Evolutionary conservation across 2,888 invertebrate genomes (phyloP), one percentile per base, ranked within the genome.

Genomic region (Leptothorax acervorum): DNA sequence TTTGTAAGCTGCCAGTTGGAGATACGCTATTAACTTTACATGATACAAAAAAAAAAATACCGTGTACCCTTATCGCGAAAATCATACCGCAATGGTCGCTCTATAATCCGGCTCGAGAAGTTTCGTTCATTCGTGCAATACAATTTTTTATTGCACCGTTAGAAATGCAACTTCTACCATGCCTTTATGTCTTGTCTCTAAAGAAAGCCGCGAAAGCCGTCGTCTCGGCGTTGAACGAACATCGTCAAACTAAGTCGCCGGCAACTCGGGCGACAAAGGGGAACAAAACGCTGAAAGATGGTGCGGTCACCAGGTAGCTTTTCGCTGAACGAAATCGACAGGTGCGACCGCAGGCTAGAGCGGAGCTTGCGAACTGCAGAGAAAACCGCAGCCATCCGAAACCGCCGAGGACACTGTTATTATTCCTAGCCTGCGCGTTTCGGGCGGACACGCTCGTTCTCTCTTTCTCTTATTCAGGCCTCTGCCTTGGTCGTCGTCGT

Each of bases 301-400:
- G 51, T 45, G 83, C 57, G 75, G 83, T 63, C 31, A 66, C 53
- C 83, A 9, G 68, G 75, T 55, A 76, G 85, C 86, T 92, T 92
- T 92, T 92, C 90, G 90, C 86, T 31, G 85, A 84, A 90, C 91
- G 91, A 92, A 93, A 93, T 93, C 92, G 93, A 93, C 93, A 93
- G 92, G 91, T 87, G 86, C 89, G 86, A 91, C 94, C 93, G 89
- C 91, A 92, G 87, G 83, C 88, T 91, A 90, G 92, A 81, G 48
- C 60, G 48, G 57, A 12, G 42, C 48, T 79, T 60, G 71, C 71
- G 48, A 51, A 68, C 70, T 65, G 76, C 79, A 85, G 74, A 76
- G 82, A 62, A 85, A 71, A 82, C 78, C 82, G 39, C 85, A 85
- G 75, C 62, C 55, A 63, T 63, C 75, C 75, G 51, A 83, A 85